Evolutionary conservation across 2,888 invertebrate species (phyloP), one percentile per base, ranked within the genome.

Genomic region (Lamproptera curius): DNA sequence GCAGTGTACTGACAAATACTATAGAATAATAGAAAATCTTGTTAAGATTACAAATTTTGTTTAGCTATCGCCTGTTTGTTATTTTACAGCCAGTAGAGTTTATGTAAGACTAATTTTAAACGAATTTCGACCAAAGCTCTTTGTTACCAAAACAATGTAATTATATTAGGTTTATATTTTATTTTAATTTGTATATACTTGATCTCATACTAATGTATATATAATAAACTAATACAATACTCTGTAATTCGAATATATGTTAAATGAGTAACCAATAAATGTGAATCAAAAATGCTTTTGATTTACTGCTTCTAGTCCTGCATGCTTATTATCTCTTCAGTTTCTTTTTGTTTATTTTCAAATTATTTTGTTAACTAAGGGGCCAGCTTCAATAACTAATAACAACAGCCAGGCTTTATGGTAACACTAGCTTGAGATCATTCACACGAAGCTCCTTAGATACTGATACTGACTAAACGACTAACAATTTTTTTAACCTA

Each of bases 251-350:
- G 68, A 72, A 63, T 73, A 58, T 72, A 73, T 73, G 73, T 78
- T 76, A 80, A 70, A 71, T 67, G 65, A 74, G 63, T 79, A 77
- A 78, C 66, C 73, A 86, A 84, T 83, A 85, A 85, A 85, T 79
- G 79, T 85, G 78, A 70, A 78, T 73, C 75, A 82, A 84, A 76
- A 64, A 62, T 50, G 83, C 85, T 85, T 81, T 80, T 85, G 80
- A 76, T 85, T 84, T 85, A 73, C 58, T 84, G 86, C 86, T 85
- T 84, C 54, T 80, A 80, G 83, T 73, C 86, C 85, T 65, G 85
- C 85, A 81, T 86, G 86, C 85, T 85, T 82, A 41, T 69, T 63
- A 55, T 54, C 10, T 1, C 52, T 72, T 76, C 62, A 37, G 51
- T 73, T 73, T 55, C 51, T 58, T n/a, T 67, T 65, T 54, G 51